Conservation (phyloP, 92 coral and sea anemone genomes). For the Paramuricea clavata region DNA sequence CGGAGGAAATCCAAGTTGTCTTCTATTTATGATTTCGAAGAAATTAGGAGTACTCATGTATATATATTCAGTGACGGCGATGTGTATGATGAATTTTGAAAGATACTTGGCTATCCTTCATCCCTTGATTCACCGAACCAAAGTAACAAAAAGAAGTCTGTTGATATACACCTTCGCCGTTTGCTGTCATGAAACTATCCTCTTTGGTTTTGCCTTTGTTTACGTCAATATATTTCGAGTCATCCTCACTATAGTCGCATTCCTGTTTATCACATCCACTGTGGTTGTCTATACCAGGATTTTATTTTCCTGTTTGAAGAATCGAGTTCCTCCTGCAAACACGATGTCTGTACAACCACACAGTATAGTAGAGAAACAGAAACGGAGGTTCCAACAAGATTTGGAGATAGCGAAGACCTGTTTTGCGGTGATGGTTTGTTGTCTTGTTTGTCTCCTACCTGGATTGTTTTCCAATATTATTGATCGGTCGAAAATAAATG, state of each 20-base stretch:
- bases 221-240: no score
- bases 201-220: neutral
- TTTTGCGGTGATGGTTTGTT: neutral
- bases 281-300: neutral
- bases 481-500: neutral
- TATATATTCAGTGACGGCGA: neutral
- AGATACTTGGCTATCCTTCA: conserved; percentile 23
- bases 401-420: conserved; percentile 1
- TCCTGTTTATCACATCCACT: neutral
- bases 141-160: neutral
- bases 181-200: neutral
- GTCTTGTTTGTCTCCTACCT: conserved; percentile 8
- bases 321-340: neutral
- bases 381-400: neutral
- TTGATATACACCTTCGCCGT: neutral
- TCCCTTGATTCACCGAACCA: conserved; percentile 4
- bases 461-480: neutral
- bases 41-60: neutral
- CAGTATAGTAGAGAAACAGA: neutral
- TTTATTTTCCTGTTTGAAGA: neutral
- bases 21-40: neutral
- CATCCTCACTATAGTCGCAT: neutral
- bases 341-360: neutral
- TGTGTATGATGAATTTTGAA: conserved; percentile 1
- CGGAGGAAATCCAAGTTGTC: neutral